phyloP scores from a whole-genome alignment of 2,113 vertebrate species.

The Pelecanoides urinatrix region DNA sequence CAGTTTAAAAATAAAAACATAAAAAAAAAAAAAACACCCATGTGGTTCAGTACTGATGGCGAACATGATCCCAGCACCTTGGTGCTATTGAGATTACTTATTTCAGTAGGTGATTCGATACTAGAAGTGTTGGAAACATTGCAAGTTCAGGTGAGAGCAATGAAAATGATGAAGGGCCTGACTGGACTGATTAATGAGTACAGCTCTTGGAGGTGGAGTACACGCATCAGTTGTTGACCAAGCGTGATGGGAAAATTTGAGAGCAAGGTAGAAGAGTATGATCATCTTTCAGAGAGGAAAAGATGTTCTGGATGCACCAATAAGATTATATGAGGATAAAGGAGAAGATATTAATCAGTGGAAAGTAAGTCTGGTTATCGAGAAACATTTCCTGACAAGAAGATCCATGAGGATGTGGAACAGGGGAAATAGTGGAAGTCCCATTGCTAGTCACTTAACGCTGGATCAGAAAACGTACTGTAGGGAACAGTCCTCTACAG shows the following conservation, averaged over 20 bases:
- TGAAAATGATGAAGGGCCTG: background rate
- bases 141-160: background rate
- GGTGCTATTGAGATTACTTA: background rate
- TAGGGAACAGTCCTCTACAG: background rate
- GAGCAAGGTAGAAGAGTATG: background rate
- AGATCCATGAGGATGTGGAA: background rate
- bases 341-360: background rate
- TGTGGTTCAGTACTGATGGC: background rate
- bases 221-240: background rate
- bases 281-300: background rate
- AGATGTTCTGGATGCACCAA: background rate
- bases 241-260: background rate
- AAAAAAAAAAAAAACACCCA: background rate
- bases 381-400: background rate
- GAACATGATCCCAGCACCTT: background rate
- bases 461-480: background rate
- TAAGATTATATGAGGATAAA: background rate
- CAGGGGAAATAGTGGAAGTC: background rate
- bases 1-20: background rate
- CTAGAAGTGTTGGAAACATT: background rate
- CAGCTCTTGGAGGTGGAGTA: background rate
- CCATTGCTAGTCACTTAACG: background rate
- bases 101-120: background rate
- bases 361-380: background rate
- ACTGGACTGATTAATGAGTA: background rate